phyloP scores from a whole-genome alignment of 1,140 invertebrate species.

The Monochamus saltuarius region DNA sequence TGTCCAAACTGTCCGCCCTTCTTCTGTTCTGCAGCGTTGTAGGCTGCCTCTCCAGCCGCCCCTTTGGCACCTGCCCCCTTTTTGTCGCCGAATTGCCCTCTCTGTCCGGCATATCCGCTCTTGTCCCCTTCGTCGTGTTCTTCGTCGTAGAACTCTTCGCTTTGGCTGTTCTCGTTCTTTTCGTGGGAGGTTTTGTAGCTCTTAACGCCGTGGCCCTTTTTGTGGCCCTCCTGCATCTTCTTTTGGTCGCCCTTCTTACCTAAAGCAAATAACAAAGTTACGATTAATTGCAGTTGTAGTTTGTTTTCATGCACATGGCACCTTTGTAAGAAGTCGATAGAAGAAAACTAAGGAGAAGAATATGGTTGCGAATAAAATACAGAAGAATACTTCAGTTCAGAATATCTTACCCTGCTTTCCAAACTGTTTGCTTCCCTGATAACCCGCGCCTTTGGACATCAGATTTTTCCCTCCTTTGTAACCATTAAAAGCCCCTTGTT shows the following conservation, averaged over 20 bases:
- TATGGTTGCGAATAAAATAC: neutral
- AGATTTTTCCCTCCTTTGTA: constrained; percentile 57
- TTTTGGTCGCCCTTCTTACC: constrained; percentile 54
- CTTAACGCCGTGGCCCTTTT: constrained; percentile 63
- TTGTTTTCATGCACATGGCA: no score
- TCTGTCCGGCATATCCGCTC: constrained; percentile 50
- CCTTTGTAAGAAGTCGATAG: neutral
- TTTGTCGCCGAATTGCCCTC: constrained; percentile 55
- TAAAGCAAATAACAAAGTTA: constrained; percentile 23
- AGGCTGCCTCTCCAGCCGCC: constrained; percentile 55
- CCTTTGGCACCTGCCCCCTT: constrained; percentile 54
- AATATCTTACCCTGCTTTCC: constrained; percentile 54
- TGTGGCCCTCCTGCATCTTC: constrained; percentile 58
- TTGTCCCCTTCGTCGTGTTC: constrained; percentile 62
- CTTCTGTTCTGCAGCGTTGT: constrained; percentile 54
- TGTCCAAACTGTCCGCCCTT: constrained; percentile 57
- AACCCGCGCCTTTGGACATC: constrained; percentile 56
- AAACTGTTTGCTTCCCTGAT: constrained; percentile 55
- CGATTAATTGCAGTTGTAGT: no score
- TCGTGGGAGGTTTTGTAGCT: constrained; percentile 64
- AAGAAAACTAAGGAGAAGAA: neutral
- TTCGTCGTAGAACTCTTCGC: constrained; percentile 65
- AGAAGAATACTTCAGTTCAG: neutral
- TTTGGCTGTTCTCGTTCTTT: constrained; percentile 64
- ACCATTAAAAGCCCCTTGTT: constrained; percentile 57